phyloP scores from a whole-genome alignment of 2,797 vertebrate genomes.

The Sternotherus odoratus region DNA sequence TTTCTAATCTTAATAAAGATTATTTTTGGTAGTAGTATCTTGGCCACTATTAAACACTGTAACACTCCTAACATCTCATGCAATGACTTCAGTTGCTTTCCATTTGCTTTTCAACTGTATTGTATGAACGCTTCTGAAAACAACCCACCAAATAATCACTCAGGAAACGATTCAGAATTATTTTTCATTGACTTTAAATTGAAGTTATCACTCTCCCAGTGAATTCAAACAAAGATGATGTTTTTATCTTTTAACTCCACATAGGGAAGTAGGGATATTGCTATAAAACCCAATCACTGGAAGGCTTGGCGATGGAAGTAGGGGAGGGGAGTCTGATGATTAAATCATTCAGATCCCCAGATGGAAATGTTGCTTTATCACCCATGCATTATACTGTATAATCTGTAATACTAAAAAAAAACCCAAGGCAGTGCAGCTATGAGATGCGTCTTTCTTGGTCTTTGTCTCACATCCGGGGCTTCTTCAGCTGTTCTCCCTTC shows the following conservation, averaged over 20 bases:
- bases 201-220: neutral
- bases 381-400: neutral
- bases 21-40: conserved; percentile 49
- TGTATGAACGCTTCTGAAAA: neutral
- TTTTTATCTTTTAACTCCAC: neutral
- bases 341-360: neutral
- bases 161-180: neutral
- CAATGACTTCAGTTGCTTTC: neutral
- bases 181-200: neutral
- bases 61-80: neutral
- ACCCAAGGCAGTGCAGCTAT: neutral
- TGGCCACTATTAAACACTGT: neutral
- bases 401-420: neutral
- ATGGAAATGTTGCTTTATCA: neutral
- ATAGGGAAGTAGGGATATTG: neutral
- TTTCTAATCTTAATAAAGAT: conserved; percentile 71
- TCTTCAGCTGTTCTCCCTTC: neutral
- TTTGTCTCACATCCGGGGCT: neutral
- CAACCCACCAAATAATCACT: neutral
- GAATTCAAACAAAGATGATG: neutral
- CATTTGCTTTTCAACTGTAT: neutral
- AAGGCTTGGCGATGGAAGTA: neutral
- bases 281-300: neutral
- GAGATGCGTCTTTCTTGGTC: neutral
- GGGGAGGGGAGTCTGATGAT: neutral